These are phyloP conservation scores for Procavia capensis DNA, from an alignment of 2,113 vertebrate species.

Conservation along the genomic window DNA sequence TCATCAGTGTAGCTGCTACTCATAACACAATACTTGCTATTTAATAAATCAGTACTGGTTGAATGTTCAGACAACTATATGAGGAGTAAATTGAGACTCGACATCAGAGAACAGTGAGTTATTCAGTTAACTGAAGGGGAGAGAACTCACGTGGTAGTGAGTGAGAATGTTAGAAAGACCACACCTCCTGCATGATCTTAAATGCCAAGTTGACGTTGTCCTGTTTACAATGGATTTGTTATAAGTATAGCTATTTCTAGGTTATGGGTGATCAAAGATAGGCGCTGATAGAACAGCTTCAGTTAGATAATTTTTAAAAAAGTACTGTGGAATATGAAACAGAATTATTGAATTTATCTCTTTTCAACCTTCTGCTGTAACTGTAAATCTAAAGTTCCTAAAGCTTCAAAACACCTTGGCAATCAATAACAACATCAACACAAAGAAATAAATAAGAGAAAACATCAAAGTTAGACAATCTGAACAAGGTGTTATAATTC, in stretches of 20 bases:
- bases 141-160: neutral
- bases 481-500: slow-evolving; percentile 45
- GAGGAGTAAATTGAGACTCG: neutral
- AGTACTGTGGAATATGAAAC: neutral
- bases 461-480: slow-evolving; percentile 34
- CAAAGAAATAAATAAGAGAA: slow-evolving; percentile 41
- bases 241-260: neutral
- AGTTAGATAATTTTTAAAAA: slow-evolving; percentile 25
- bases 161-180: neutral
- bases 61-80: neutral
- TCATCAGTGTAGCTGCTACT: neutral
- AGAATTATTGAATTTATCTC: neutral
- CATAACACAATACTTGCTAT: neutral
- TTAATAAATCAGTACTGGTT: neutral
- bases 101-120: neutral
- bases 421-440: slow-evolving; percentile 32
- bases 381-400: slow-evolving; percentile 48
- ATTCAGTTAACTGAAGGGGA: neutral
- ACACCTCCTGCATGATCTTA: neutral
- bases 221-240: neutral
- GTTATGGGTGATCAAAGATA: neutral
- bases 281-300: neutral
- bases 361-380: slow-evolving; percentile 25
- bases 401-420: slow-evolving; percentile 45
- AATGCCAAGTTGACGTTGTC: neutral